Percentiles rank a stretch among this genome's conserved stretches.
Evolutionary conservation across 2,113 vertebrate species (phyloP).

Genomic region (Sorex araneus): DNA sequence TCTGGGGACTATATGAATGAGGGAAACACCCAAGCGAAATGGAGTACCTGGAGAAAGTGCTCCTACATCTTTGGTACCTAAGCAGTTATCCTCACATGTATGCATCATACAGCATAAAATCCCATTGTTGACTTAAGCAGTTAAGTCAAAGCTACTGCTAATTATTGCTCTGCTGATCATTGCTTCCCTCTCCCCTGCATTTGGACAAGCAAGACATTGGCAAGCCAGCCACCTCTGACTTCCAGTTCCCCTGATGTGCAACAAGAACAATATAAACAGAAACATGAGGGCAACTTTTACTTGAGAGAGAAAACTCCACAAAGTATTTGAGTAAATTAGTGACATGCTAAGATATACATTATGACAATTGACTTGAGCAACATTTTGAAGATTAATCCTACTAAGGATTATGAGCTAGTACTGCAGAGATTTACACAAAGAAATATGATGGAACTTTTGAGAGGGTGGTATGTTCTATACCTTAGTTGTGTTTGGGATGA

Average conservation of each 20-base stretch:
- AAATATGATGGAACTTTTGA: not conserved
- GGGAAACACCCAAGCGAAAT: not conserved
- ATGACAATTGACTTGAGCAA: constrained; percentile 23
- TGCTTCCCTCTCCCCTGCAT: not conserved
- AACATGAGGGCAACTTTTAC: not conserved
- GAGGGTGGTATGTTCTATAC: not conserved
- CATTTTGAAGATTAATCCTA: not conserved
- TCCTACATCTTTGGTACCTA: not conserved
- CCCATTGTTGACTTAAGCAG: no score
- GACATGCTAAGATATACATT: not conserved
- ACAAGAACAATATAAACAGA: not conserved
- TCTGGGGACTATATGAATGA: not conserved
- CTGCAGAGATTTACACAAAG: not conserved
- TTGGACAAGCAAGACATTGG: not conserved
- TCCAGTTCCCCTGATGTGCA: not conserved
- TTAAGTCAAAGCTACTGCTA: not conserved
- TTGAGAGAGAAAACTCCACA: not conserved
- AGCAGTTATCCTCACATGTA: not conserved
- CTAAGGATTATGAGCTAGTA: not conserved
- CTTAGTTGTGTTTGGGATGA: not conserved
- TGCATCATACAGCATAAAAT: not conserved
- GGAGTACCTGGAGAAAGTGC: not conserved
- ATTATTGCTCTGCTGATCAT: not conserved
- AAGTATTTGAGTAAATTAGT: not conserved
- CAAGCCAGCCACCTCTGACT: not conserved